Evolutionary conservation across 2,113 vertebrate species (phyloP).

Genomic region (human (Homo sapiens)): DNA sequence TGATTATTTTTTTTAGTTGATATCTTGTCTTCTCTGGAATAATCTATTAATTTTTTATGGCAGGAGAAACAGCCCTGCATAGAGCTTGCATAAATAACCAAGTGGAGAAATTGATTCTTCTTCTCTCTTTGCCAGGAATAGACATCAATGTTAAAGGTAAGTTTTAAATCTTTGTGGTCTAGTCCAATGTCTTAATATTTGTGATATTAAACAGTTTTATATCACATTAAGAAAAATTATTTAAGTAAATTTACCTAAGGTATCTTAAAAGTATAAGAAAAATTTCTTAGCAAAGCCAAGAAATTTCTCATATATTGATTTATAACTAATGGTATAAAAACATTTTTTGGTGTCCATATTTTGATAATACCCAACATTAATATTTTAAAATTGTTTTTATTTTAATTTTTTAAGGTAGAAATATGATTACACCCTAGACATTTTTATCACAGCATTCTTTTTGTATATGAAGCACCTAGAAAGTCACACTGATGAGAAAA

Average conservation of each 20-base stretch:
- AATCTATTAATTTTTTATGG: constrained; percentile 88
- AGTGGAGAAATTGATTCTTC: constrained; percentile 91
- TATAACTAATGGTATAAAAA: constrained; percentile 35
- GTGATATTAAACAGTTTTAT: constrained; percentile 54
- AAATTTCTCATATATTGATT: constrained; percentile 51
- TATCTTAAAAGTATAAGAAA: constrained; percentile 60
- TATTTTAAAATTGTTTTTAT: constrained; percentile 59
- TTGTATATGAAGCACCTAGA: constrained; percentile 34
- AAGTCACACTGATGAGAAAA: constrained; percentile 48
- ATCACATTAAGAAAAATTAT: constrained; percentile 52
- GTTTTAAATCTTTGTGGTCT: constrained; percentile 79
- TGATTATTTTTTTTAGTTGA: constrained; percentile 85
- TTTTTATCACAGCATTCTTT: not conserved
- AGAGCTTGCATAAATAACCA: constrained; percentile 95
- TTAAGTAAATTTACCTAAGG: constrained; percentile 44
- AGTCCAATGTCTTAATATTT: constrained; percentile 53
- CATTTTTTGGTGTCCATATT: constrained; percentile 35
- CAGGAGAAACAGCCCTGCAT: constrained; percentile 97
- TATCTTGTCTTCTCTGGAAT: constrained; percentile 83
- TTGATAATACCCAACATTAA: not conserved
- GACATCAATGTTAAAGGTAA: constrained; percentile 97
- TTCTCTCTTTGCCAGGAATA: constrained; percentile 90
- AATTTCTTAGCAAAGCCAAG: not conserved
- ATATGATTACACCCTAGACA: not conserved
- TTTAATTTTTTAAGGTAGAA: constrained; percentile 40